Base-by-base conservation (phyloP, 2,888 invertebrate species). In the Silvanus unidentatus region DNA sequence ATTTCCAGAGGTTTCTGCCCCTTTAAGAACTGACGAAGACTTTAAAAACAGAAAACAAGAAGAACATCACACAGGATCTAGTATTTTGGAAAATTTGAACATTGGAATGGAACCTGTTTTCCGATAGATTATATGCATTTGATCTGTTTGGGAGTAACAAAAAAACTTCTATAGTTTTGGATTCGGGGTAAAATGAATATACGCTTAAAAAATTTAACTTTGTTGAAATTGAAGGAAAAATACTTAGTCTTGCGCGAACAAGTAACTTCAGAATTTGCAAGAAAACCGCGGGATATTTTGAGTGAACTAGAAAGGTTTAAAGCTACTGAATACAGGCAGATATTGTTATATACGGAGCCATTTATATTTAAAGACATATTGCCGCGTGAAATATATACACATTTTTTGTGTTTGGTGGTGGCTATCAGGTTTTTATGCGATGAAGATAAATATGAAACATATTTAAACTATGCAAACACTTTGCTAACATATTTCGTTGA, bases 41-140 rank as follows among this genome's bases (percentile, higher is more conserved):
- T 62, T 59, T 45, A 29, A 12, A 16, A 46, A 49, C 22, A 48
- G 47, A 16, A 6, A 32, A n/a, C 42, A 61, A 35, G 48, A 46
- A 47, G 54, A 59, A 6, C 53, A 61, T 49, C 61, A 59, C 45
- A 42, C 37, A 15, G 47, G 48, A 13, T 38, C 2, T 32, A 52
- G 54, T 16, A 38, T 42, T 22, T 57, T 60, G 15, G 52, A 53
- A 44, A 41, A 50, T 22, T n/a, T 50, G 11, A 35, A 45, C 22
- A 40, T 59, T 36, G 55, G 49, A 35, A 49, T 62, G 55, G 56
- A 60, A 50, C 52, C 4, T 50, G 54, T 40, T 45, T 59, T 40
- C 55, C 58, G 6, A 16, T 58, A 1, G 56, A 61, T 40, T 56
- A 53, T 36, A 58, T 60, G 58, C 60, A 62, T 37, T 40, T 57